phyloP scores from a whole-genome alignment of 2,888 invertebrate species.

The Diaphora mendica region DNA sequence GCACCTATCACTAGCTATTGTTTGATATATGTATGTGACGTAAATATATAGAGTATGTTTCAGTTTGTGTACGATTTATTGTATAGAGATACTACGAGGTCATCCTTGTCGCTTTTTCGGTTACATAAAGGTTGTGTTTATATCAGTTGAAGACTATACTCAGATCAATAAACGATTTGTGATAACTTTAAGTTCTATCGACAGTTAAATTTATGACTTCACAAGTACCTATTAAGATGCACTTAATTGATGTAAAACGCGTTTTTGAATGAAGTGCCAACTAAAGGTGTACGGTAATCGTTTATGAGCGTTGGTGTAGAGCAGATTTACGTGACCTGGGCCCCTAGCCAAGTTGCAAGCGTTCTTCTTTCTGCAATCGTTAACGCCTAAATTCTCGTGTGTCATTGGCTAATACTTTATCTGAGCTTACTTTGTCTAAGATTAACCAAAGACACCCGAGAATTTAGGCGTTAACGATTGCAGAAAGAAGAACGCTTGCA shows the following conservation, averaged over 20 bases:
- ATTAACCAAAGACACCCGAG: too few species aligned
- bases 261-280: background rate
- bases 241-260: background rate
- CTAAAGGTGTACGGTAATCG: background rate
- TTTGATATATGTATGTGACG: slow-evolving; percentile 11
- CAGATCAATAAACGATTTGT: background rate
- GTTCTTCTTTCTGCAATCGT: too few species aligned
- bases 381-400: too few species aligned
- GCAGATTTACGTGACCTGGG: too few species aligned
- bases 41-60: background rate
- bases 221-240: too few species aligned
- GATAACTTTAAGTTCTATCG: background rate
- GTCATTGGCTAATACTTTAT: too few species aligned
- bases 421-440: too few species aligned
- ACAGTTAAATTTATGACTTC: background rate
- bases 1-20: slow-evolving; percentile 7
- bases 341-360: too few species aligned
- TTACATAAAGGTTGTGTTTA: background rate
- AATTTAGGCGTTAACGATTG: too few species aligned
- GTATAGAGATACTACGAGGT: background rate
- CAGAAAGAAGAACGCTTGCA: too few species aligned
- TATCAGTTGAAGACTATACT: background rate
- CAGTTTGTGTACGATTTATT: background rate
- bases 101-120: background rate
- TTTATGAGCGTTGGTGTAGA: too few species aligned